These are phyloP conservation scores for Metallyticus violacea DNA, from an alignment of 2,888 invertebrate genomes.

Conservation along the genomic window DNA sequence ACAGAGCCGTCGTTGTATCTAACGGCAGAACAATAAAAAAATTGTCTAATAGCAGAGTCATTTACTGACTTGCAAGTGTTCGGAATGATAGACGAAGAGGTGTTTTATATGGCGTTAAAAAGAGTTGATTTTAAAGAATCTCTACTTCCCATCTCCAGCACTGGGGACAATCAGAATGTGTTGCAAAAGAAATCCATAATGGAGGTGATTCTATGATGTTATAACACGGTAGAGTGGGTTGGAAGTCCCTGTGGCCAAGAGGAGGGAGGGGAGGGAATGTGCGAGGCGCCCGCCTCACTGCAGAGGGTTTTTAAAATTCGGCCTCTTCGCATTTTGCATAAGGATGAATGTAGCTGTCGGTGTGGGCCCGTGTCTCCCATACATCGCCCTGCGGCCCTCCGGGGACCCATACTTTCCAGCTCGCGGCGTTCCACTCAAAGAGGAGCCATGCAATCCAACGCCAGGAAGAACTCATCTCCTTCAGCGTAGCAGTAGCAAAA, in stretches of 20 bases:
- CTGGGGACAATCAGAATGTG: constrained; percentile 15
- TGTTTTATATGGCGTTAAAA: too few relatives aligned
- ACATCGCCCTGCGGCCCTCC: constrained; percentile 15
- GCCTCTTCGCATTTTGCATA: constrained; percentile 27
- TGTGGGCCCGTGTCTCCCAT: constrained; percentile 25
- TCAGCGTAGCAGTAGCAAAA: too few relatives aligned
- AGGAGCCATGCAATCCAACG: neutral
- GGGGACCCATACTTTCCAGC: neutral
- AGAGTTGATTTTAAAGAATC: neutral
- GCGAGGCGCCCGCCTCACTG: neutral
- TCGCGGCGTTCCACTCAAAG: neutral
- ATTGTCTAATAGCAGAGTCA: too few relatives aligned
- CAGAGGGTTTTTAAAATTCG: constrained; percentile 18
- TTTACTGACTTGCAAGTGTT: too few relatives aligned
- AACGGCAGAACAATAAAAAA: too few relatives aligned
- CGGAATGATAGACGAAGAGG: too few relatives aligned
- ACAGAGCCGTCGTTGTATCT: too few relatives aligned
- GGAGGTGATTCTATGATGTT: constrained; percentile 23
- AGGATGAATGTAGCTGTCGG: constrained; percentile 30
- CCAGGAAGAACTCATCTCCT: neutral
- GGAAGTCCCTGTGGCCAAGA: neutral
- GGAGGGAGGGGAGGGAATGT: neutral
- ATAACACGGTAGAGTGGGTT: constrained; percentile 5
- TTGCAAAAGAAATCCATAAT: constrained; percentile 23
- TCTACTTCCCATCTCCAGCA: neutral